Conservation (phyloP, 2,797 vertebrate species). For the Masticophis lateralis region DNA sequence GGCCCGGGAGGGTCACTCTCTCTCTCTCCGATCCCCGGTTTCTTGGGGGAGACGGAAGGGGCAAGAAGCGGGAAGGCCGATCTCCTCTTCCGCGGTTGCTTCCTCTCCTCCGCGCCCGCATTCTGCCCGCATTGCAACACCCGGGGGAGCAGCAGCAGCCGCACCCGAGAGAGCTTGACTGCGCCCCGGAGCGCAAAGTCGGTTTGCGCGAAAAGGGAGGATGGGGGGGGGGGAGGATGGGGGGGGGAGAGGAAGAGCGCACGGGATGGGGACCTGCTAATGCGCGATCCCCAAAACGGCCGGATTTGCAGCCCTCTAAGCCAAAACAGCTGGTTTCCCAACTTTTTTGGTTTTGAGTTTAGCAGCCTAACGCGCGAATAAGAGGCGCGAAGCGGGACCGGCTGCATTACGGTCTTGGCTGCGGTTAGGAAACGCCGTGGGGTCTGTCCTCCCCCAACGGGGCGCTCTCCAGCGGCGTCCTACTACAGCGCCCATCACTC, state of each 20-base stretch:
- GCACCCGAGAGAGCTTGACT: neutral
- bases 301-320: neutral
- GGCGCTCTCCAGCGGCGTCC: neutral
- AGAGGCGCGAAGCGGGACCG: neutral
- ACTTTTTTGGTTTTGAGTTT: neutral
- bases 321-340: neutral
- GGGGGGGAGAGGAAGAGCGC: neutral
- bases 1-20: neutral
- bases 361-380: neutral
- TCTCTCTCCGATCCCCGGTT: neutral
- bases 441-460: neutral
- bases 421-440: neutral
- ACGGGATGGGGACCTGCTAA: neutral
- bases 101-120: neutral
- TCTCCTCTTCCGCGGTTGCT: neutral
- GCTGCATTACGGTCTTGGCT: neutral
- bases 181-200: neutral
- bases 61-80: neutral
- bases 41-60: no score
- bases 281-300: neutral
- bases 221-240: fast-evolving
- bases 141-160: neutral
- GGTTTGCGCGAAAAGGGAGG: neutral
- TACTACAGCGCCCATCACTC: neutral
- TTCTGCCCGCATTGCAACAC: neutral